These are phyloP conservation scores for Syngnathus scovelli DNA, from an alignment of 2,113 vertebrate species.

Conservation along the genomic window DNA sequence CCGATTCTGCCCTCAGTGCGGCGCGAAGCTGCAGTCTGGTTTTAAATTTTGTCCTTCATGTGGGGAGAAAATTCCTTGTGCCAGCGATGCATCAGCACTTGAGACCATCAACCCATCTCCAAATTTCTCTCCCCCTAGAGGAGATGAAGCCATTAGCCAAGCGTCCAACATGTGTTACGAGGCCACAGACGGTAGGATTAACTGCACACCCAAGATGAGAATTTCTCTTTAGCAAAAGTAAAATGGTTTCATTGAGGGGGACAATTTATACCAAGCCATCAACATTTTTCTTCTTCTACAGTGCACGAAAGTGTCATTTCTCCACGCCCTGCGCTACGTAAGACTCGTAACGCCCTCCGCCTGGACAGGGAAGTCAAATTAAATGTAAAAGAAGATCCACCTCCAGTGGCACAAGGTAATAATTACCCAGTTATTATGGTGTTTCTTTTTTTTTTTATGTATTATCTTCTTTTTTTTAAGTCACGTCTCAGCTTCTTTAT, in stretches of 20 bases:
- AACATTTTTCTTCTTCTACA: slow-evolving; percentile 19
- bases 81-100: slow-evolving; percentile 16
- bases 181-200: not conserved
- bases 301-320: slow-evolving; percentile 3
- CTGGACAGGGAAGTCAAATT: slow-evolving; percentile 25
- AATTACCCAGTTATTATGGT: not conserved
- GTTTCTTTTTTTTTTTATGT: not conserved
- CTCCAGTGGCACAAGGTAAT: slow-evolving; percentile 22
- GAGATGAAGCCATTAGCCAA: not conserved
- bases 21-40: slow-evolving; percentile 63
- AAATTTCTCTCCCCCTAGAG: slow-evolving; percentile 1
- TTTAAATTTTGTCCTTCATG: slow-evolving; percentile 85
- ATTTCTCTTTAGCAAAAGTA: too few species aligned
- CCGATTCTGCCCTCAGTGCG: slow-evolving; percentile 82
- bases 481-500: not conserved
- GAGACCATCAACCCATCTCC: not conserved
- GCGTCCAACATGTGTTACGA: slow-evolving; percentile 1
- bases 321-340: slow-evolving; percentile 46
- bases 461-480: not conserved
- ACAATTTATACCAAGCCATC: not conserved
- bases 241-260: not conserved
- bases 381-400: slow-evolving; percentile 12
- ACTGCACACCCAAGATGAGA: not conserved
- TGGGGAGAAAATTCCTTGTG: slow-evolving; percentile 66
- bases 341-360: slow-evolving; percentile 35